Percentiles rank a stretch among this genome's conserved stretches.
Evolutionary conservation across 2,888 invertebrate genomes (phyloP).

Genomic region (Cabera pusaria): DNA sequence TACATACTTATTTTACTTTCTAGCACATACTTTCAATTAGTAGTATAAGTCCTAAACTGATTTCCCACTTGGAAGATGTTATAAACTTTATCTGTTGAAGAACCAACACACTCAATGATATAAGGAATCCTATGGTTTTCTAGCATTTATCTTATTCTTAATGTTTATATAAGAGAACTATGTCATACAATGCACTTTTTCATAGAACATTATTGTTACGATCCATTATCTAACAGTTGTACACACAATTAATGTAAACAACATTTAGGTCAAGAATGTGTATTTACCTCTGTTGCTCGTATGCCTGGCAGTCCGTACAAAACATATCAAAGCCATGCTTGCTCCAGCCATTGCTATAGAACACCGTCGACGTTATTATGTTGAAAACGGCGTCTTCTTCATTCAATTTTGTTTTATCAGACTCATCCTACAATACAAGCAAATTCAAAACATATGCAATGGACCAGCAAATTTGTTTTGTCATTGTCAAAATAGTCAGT

Average conservation of each 20-base stretch:
- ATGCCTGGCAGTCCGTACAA: constrained; percentile 84
- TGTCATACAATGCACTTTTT: constrained; percentile 10
- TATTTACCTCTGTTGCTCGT: constrained; percentile 76
- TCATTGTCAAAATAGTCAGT: constrained; percentile 18
- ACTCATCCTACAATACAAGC: constrained; percentile 61
- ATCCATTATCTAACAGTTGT: constrained; percentile 12
- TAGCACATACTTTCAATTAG: too few relatives aligned
- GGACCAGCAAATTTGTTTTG: constrained; percentile 1
- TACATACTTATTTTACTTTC: too few relatives aligned
- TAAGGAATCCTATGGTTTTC: too few relatives aligned
- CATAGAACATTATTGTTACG: too few relatives aligned
- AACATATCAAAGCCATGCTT: constrained; percentile 86
- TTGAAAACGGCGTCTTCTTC: constrained; percentile 89
- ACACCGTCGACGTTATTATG: constrained; percentile 89
- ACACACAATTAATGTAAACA: constrained; percentile 12
- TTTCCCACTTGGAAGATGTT: too few relatives aligned
- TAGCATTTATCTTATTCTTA: too few relatives aligned
- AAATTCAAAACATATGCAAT: constrained; percentile 6
- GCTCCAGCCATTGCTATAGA: constrained; percentile 86
- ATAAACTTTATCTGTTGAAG: too few relatives aligned
- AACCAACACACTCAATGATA: too few relatives aligned
- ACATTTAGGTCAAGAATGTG: constrained; percentile 10
- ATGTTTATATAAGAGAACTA: too few relatives aligned
- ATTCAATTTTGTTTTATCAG: constrained; percentile 64
- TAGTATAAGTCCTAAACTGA: too few relatives aligned